phyloP scores from a whole-genome alignment of 2,888 invertebrate genomes.

The Nomada goodeniana region DNA sequence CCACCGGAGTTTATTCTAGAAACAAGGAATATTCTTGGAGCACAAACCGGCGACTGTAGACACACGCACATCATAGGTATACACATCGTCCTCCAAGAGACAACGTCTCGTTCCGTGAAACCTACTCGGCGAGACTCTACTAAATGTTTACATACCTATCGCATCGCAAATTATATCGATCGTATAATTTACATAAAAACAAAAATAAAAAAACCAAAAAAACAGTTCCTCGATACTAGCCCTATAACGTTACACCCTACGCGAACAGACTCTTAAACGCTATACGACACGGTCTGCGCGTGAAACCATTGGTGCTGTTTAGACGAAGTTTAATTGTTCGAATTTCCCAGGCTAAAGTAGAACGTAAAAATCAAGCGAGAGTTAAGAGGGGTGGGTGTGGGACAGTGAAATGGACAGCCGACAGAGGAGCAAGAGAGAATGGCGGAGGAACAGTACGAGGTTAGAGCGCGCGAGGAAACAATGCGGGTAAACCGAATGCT shows the following conservation, averaged over 20 bases:
- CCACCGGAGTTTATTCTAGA: not conserved
- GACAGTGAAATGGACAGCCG: not conserved
- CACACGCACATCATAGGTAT: not conserved
- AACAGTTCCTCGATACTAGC: not conserved
- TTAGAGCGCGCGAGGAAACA: conserved; percentile 35
- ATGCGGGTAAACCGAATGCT: conserved; percentile 59
- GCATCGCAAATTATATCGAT: not conserved
- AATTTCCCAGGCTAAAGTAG: conserved; percentile 37
- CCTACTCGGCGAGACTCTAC: not conserved
- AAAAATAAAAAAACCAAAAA: not conserved
- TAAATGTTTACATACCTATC: not conserved
- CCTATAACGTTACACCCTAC: not conserved
- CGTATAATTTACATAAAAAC: not conserved
- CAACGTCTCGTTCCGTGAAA: not conserved
- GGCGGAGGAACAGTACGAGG: not conserved
- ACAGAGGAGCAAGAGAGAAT: not conserved
- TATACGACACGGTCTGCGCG: conserved; percentile 24
- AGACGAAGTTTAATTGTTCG: conserved; percentile 60
- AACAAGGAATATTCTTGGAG: too few species aligned
- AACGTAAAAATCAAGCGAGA: conserved; percentile 14
- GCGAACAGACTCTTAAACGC: not conserved
- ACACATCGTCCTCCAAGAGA: not conserved
- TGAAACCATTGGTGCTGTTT: conserved; percentile 68
- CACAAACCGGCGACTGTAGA: not conserved
- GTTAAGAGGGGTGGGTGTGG: not conserved